Evolutionary conservation across 2,113 vertebrate species (phyloP).

Genomic region (Pluvianellus socialis): DNA sequence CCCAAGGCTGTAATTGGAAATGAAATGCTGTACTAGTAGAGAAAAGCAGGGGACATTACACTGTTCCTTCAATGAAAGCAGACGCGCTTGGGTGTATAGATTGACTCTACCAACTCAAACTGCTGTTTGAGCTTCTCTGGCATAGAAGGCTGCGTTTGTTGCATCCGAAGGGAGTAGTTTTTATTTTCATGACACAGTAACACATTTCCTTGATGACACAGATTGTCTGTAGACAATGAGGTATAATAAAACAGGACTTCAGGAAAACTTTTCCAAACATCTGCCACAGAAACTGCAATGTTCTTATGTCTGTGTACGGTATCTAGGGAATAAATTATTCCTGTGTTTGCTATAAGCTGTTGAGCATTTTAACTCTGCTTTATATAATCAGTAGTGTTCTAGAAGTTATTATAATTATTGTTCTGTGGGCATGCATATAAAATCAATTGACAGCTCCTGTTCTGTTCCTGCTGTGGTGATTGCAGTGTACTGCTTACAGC

Average conservation of each 20-base stretch:
- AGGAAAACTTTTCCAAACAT: not conserved
- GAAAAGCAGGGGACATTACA: not conserved
- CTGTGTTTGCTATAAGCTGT: not conserved
- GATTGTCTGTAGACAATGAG: not conserved
- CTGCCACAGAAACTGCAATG: not conserved
- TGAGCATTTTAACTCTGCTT: not conserved
- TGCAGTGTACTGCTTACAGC: not conserved
- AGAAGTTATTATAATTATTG: not conserved
- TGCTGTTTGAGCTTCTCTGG: not conserved
- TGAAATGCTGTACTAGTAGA: not conserved
- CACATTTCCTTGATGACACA: not conserved
- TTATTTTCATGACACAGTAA: not conserved
- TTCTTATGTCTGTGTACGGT: not conserved
- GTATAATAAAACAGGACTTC: not conserved
- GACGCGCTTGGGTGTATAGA: not conserved
- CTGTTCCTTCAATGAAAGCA: not conserved
- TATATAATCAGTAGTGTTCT: not conserved
- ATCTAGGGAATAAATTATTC: not conserved
- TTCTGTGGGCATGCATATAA: not conserved
- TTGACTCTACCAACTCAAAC: not conserved
- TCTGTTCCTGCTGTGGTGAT: not conserved
- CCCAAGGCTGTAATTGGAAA: not conserved
- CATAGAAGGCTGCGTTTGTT: not conserved
- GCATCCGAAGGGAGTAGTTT: not conserved
- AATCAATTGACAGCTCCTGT: not conserved